Evolutionary conservation across 2,113 vertebrate genomes (phyloP).

Genomic region (Sialia sialis): DNA sequence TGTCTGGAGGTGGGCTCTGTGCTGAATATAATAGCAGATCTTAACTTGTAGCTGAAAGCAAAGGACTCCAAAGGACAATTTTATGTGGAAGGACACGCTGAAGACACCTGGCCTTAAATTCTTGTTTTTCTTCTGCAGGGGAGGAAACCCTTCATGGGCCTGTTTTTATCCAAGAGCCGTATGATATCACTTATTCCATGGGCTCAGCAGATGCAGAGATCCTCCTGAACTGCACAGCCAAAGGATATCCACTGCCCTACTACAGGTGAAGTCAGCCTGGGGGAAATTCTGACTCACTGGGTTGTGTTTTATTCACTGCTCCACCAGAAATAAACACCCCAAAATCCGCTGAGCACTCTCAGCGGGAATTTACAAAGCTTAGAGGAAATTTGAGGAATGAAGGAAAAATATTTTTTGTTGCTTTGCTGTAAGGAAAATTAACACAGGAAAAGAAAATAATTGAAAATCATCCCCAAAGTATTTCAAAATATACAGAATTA

Average conservation of each 20-base stretch:
- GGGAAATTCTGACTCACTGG: neutral
- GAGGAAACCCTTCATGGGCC: slow-evolving; percentile 75
- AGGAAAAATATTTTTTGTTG: neutral
- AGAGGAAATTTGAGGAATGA: neutral
- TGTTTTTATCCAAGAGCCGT: slow-evolving; percentile 85
- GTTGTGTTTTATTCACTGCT: neutral
- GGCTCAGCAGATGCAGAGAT: slow-evolving; percentile 76
- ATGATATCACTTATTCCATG: slow-evolving; percentile 81
- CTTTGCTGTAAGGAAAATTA: neutral
- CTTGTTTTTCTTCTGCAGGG: slow-evolving; percentile 66
- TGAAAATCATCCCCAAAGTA: neutral
- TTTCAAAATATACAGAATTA: neutral
- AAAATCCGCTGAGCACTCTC: neutral
- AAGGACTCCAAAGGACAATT: slow-evolving; percentile 4
- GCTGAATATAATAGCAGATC: neutral
- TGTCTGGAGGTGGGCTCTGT: slow-evolving; percentile 1
- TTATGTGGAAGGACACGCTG: neutral
- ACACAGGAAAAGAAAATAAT: neutral
- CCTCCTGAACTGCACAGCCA: slow-evolving; percentile 84
- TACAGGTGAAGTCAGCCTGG: slow-evolving; percentile 75
- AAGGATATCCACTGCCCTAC: slow-evolving; percentile 77
- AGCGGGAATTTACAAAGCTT: rapidly evolving
- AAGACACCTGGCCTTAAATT: neutral
- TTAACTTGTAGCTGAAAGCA: neutral
- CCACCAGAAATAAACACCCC: rapidly evolving